Evolutionary conservation across 2,113 vertebrate genomes (phyloP).

Genomic region (Cromileptes altivelis): DNA sequence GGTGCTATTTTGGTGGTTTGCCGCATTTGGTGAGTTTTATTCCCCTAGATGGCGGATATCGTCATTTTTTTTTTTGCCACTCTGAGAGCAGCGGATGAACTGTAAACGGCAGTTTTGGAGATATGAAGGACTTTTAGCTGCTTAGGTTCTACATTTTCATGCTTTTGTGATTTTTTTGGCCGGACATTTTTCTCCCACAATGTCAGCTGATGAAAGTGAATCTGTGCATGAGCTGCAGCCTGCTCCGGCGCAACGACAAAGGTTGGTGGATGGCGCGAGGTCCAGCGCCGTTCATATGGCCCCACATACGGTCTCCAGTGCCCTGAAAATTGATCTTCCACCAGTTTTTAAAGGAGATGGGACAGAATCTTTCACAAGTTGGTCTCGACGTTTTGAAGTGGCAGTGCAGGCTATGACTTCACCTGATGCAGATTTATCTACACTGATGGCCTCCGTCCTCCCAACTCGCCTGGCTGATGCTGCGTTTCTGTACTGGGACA

Average conservation of each 20-base stretch:
- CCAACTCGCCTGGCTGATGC: conserved; percentile 16
- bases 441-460: conserved; percentile 14
- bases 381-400: background rate
- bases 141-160: background rate
- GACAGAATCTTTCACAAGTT: background rate
- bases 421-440: background rate
- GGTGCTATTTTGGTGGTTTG: too few relatives aligned
- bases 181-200: background rate
- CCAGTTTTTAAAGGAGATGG: background rate
- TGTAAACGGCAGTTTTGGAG: background rate
- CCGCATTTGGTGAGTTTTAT: too few relatives aligned
- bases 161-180: background rate
- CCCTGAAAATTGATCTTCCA: background rate
- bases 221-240: background rate
- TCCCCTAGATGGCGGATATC: too few relatives aligned
- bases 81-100: background rate
- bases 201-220: background rate
- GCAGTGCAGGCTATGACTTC: background rate
- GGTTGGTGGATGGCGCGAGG: background rate
- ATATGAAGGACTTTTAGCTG: background rate
- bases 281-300: fast-evolving
- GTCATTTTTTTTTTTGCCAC: too few relatives aligned
- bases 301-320: background rate
- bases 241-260: fast-evolving
- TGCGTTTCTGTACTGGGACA: conserved; percentile 35